Evolutionary conservation across 2,888 invertebrate genomes (phyloP).

Genomic region (Patella pellucida): DNA sequence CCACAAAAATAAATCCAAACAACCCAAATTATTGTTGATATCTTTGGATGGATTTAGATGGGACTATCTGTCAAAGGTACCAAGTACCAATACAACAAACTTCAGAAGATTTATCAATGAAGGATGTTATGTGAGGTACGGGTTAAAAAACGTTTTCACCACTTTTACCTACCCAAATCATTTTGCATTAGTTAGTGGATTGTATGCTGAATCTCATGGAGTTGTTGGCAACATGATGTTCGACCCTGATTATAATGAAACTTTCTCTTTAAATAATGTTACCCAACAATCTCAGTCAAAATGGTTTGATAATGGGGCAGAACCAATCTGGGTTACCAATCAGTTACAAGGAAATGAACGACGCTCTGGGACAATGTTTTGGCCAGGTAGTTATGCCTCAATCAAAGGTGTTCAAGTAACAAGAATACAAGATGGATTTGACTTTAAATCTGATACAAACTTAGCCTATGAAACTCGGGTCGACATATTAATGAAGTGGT

Average conservation of each 20-base stretch:
- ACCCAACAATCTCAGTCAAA: conserved; percentile 65
- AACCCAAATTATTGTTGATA: conserved; percentile 44
- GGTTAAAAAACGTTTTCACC: conserved; percentile 63
- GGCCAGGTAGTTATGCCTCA: conserved; percentile 77
- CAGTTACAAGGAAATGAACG: conserved; percentile 75
- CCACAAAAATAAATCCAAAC: neutral
- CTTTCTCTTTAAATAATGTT: conserved; percentile 30
- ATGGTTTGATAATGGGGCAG: conserved; percentile 71
- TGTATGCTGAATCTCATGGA: conserved; percentile 79
- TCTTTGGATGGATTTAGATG: conserved; percentile 78
- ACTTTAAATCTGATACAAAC: conserved; percentile 65
- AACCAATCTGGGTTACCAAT: conserved; percentile 66
- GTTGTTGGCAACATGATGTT: conserved; percentile 77
- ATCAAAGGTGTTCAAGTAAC: conserved; percentile 70
- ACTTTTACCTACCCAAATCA: conserved; percentile 84
- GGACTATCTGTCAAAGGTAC: conserved; percentile 76
- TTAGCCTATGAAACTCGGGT: conserved; percentile 53
- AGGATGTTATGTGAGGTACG: conserved; percentile 75
- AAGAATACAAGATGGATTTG: conserved; percentile 37
- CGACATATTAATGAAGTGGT: conserved; percentile 56
- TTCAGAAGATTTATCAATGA: conserved; percentile 74
- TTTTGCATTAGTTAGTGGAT: conserved; percentile 77
- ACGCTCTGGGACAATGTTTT: conserved; percentile 79
- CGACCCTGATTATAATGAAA: conserved; percentile 71
- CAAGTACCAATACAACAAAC: conserved; percentile 73